These are phyloP conservation scores for Pseudachorutes palmiensis DNA, from an alignment of 1,140 invertebrate species.

Conservation along the genomic window DNA sequence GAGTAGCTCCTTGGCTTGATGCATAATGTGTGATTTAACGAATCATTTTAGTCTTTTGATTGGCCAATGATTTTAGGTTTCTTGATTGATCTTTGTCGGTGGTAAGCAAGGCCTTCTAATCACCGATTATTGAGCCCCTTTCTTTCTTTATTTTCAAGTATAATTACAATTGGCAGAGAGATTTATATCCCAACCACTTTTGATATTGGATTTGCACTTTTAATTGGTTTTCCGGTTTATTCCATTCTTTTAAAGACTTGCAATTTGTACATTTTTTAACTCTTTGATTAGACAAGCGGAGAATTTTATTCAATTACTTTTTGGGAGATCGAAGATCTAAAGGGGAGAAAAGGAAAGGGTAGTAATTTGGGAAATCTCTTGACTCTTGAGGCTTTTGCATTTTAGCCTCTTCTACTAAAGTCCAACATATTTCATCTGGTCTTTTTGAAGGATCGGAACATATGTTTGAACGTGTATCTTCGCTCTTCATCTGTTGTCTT, in stretches of 20 bases:
- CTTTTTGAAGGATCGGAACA: neutral
- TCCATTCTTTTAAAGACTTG: neutral
- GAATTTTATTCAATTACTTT: neutral
- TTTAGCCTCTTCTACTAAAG: neutral
- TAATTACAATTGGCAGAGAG: neutral
- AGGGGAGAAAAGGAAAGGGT: neutral
- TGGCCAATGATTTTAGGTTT: too few species aligned
- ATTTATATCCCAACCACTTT: too few species aligned
- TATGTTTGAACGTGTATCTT: conserved; percentile 10
- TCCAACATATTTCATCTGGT: neutral
- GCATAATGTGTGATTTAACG: too few species aligned
- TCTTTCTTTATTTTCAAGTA: too few species aligned
- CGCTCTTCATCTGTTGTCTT: conserved; percentile 17
- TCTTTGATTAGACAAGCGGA: neutral
- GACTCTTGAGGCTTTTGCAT: too few species aligned
- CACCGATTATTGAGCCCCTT: too few species aligned
- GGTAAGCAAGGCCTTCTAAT: too few species aligned
- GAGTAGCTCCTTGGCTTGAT: too few species aligned
- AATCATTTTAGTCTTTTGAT: too few species aligned
- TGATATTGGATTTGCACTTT: neutral
- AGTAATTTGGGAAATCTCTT: too few species aligned
- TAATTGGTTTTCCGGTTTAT: neutral
- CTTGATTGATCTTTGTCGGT: too few species aligned
- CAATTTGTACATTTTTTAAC: neutral
- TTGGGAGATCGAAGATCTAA: neutral